phyloP scores from a whole-genome alignment of 2,888 invertebrate species.

The Tubulanus polymorphus region DNA sequence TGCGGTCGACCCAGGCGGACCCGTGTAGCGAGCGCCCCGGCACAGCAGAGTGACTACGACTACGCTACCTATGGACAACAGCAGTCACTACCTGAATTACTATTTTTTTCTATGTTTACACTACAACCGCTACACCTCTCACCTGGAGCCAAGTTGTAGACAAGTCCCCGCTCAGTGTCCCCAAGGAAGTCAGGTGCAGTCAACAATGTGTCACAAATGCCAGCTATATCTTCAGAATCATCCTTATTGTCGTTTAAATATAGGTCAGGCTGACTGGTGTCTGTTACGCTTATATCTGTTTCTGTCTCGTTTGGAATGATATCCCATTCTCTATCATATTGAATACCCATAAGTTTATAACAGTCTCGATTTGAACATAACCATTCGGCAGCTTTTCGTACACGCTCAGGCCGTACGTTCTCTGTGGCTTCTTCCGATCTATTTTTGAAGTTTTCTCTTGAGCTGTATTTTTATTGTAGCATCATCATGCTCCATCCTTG shows the following conservation, averaged over 20 bases:
- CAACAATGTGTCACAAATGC: constrained; percentile 8
- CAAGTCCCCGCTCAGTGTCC: constrained; percentile 16
- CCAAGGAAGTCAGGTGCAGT: constrained; percentile 17
- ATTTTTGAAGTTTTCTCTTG: constrained; percentile 19
- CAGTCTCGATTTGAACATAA: constrained; percentile 9
- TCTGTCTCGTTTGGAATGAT: not conserved
- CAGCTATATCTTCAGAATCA: not conserved
- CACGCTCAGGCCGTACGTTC: constrained; percentile 19
- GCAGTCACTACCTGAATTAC: no score
- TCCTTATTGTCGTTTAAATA: not conserved
- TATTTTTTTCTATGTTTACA: no score
- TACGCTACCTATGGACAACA: no score
- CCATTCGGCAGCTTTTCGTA: constrained; percentile 20
- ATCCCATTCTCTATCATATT: not conserved
- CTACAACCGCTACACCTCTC: no score
- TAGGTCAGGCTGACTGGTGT: not conserved
- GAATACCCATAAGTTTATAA: not conserved
- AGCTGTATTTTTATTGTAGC: constrained; percentile 21
- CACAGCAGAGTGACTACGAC: no score
- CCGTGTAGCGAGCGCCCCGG: no score
- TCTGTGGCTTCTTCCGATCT: constrained; percentile 15
- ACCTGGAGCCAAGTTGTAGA: constrained; percentile 19
- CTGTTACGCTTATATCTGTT: no score
- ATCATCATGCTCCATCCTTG: constrained; percentile 18
- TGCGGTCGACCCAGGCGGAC: no score